Conservation (phyloP, 2,797 vertebrate species). For the Phrynocephalus vlangalii region DNA sequence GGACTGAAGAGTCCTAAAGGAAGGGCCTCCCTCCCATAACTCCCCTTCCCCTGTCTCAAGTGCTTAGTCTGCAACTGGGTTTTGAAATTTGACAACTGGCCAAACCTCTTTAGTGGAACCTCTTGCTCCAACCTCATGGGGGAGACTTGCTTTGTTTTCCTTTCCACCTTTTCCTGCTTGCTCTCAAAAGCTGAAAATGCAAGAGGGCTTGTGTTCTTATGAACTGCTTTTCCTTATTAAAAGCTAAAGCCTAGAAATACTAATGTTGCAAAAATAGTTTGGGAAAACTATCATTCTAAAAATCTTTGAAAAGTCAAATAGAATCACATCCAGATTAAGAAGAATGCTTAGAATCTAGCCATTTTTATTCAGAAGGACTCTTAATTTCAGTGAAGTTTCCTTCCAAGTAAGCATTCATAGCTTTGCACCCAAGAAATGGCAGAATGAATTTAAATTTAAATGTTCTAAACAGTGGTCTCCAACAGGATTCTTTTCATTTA, state of each 20-base stretch:
- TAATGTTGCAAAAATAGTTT: neutral
- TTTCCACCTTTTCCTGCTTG: neutral
- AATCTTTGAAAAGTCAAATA: neutral
- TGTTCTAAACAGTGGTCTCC: neutral
- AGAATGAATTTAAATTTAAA: neutral
- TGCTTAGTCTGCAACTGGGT: neutral
- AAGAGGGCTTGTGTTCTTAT: neutral
- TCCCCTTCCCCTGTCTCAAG: neutral
- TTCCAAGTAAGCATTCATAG: neutral
- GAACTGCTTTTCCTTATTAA: neutral
- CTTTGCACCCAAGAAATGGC: neutral
- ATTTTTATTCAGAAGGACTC: neutral
- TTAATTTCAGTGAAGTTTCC: neutral
- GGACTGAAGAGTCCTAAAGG: neutral
- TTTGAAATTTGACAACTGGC: conserved; percentile 37
- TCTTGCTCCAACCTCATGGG: conserved; percentile 37
- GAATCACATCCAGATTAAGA: neutral
- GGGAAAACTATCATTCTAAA: too few species aligned
- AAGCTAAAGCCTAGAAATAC: neutral
- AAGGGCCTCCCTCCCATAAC: neutral
- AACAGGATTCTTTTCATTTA: neutral
- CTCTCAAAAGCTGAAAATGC: neutral
- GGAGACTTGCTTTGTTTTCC: conserved; percentile 51
- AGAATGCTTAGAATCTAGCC: neutral
- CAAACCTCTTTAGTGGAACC: conserved; percentile 47